These are phyloP conservation scores for Julus scanicus DNA, from an alignment of 2,888 invertebrate species.

Conservation along the genomic window DNA sequence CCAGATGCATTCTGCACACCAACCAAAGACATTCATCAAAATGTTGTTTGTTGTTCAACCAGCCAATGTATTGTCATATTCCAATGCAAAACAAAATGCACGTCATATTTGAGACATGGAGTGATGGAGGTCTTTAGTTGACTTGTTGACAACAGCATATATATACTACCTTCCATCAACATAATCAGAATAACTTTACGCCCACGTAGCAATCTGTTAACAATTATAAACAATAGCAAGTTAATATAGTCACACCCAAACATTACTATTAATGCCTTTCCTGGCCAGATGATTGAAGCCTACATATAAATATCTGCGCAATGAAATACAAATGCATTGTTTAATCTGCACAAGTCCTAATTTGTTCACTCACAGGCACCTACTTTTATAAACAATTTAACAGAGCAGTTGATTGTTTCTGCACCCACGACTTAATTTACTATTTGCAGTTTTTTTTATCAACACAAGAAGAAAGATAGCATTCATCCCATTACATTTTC, in stretches of 20 bases:
- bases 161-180: background rate
- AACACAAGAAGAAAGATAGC: too few species aligned
- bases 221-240: constrained; percentile 26
- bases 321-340: constrained; percentile 17
- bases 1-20: too few species aligned
- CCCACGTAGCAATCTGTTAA: background rate
- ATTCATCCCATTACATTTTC: too few species aligned
- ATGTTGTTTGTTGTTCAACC: too few species aligned
- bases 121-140: background rate
- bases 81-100: too few species aligned
- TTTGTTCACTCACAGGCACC: background rate
- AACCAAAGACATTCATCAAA: too few species aligned
- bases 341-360: background rate
- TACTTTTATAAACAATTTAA: constrained; percentile 3
- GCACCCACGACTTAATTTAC: background rate
- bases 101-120: too few species aligned
- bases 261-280: constrained; percentile 13
- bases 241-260: constrained; percentile 42
- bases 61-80: too few species aligned
- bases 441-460: too few species aligned
- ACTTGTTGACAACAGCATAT: background rate
- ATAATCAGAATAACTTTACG: background rate
- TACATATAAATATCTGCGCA: background rate
- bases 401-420: background rate
- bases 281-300: constrained; percentile 18